Evolutionary conservation across 2,888 invertebrate species (phyloP), one percentile per base, ranked within the genome.

Genomic region (Phalera bucephala): DNA sequence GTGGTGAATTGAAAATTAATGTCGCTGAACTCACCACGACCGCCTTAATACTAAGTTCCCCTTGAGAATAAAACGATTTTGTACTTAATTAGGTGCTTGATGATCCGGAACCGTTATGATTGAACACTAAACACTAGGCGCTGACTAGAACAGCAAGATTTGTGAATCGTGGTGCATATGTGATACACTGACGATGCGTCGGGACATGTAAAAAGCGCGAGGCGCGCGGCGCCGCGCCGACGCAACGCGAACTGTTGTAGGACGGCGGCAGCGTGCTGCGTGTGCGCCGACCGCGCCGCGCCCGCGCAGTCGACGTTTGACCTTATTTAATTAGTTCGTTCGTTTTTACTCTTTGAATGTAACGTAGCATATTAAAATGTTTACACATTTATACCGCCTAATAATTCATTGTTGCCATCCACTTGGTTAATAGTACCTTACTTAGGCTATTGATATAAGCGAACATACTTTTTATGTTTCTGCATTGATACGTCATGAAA

Each of bases 301-400:
- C 50, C 46, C 52, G 48, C 52, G 45, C 57, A 48, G 50, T 53
- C 63, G 78, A 80, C 85, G 83, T 80, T 87, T 89, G 88, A 88
- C 89, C 88, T 86, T 89, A 89, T 89, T 89, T 87, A 89, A 88
- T 89, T 89, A 87, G 80, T 87, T 82, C 80, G 82, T 78, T 84
- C 84, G 77, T 86, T 87, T 84, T 88, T 85, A 87, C 83, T 86
- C 82, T 84, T 82, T 73, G 71, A 80, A 83, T 81, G 80, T 80
- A 80, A 80, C 76, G 63, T 69, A 67, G 66, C 78, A 75, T 84
- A 87, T 86, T 85, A 82, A 84, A 83, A 85, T 80, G 81, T 78
- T 67, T 82, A 73, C n/a, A n/a, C n/a, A n/a, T n/a, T n/a, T n/a
- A n/a, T n/a, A 61, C 70, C 72, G 68, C 71, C 73, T 83, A 81